A percentile compares a stretch with the other conserved stretches of the same genome.
Evolutionary conservation across 35 echinoderm and acorn worm species (phyloP).

Genomic region (Anneissia japonica): DNA sequence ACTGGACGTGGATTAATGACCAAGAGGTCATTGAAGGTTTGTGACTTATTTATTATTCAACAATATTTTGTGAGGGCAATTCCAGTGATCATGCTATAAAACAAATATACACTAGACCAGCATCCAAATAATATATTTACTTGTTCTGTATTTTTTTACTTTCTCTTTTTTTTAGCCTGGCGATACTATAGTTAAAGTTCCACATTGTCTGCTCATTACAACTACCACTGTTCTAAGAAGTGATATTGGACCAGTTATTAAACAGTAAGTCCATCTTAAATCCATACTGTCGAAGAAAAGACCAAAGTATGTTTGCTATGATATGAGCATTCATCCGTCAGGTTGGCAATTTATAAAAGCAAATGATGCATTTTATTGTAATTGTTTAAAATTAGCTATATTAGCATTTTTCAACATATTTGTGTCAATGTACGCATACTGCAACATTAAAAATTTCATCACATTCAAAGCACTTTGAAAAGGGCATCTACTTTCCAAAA

Average conservation of each 20-base stretch:
- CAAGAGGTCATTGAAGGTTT: not conserved
- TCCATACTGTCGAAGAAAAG: not conserved
- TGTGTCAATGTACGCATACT: not conserved
- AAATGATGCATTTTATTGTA: not conserved
- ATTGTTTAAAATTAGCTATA: not conserved
- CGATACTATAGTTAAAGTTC: slow-evolving; percentile 32
- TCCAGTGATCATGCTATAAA: no score
- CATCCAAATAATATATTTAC: no score
- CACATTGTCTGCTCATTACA: slow-evolving; percentile 40
- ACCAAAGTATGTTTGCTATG: not conserved
- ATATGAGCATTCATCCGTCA: not conserved
- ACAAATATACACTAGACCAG: no score
- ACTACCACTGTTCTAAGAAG: slow-evolving; percentile 30
- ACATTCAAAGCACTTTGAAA: no score
- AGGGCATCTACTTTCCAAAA: no score
- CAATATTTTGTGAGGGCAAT: no score
- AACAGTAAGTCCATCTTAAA: slow-evolving; percentile 50
- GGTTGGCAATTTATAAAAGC: not conserved
- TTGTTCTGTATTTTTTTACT: not conserved
- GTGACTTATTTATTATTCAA: no score
- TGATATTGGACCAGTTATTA: slow-evolving; percentile 33
- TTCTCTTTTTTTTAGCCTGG: slow-evolving; percentile 22
- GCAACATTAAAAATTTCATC: no score
- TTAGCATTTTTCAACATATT: not conserved
- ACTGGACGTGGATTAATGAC: not conserved